phyloP scores from a whole-genome alignment of 2,113 vertebrate genomes.

The Crotalus viridis region DNA sequence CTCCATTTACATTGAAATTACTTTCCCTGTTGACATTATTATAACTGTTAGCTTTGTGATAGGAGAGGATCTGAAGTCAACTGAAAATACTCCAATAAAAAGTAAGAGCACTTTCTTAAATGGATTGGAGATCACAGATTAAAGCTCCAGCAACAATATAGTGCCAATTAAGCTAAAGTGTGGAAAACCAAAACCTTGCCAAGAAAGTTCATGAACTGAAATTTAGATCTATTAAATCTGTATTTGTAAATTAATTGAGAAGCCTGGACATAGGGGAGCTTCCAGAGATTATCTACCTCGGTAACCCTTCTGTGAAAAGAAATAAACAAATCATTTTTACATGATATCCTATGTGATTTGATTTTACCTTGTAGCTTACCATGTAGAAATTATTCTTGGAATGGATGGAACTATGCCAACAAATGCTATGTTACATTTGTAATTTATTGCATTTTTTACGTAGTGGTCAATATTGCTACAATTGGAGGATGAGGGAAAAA shows the following conservation, averaged over 20 bases:
- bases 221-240: conserved; percentile 20
- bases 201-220: conserved; percentile 17
- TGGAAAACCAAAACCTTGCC: background rate
- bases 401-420: background rate
- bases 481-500: background rate
- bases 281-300: background rate
- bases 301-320: background rate
- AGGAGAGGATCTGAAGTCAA: conserved; percentile 19
- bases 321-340: conserved; percentile 1
- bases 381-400: background rate
- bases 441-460: background rate
- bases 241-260: conserved; percentile 1
- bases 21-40: conserved; percentile 59
- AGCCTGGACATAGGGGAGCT: background rate
- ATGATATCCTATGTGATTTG: background rate
- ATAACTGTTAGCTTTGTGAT: conserved; percentile 30
- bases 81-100: conserved; percentile 26
- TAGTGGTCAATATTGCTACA: background rate
- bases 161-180: conserved; percentile 1
- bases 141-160: background rate
- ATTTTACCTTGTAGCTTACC: background rate
- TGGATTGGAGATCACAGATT: conserved; percentile 12
- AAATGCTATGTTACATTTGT: background rate
- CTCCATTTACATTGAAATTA: conserved; percentile 53
- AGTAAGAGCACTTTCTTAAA: conserved; percentile 4